phyloP scores from a whole-genome alignment of 2,888 invertebrate genomes.

The Eugnorisma glareosa region DNA sequence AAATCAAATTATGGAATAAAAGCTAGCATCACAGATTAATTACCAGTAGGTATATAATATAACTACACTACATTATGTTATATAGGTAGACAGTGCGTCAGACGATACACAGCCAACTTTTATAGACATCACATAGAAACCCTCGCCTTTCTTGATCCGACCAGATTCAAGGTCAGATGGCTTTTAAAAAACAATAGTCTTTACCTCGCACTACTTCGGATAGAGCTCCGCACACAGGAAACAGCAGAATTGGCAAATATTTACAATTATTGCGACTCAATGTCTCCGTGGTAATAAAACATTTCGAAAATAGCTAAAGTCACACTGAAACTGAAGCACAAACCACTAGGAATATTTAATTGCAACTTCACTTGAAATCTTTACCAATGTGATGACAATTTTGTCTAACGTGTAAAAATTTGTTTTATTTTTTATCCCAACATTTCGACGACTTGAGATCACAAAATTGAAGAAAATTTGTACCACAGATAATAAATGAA shows the following conservation, averaged over 20 bases:
- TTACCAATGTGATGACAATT: conserved; percentile 28
- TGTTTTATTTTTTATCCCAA: conserved; percentile 57
- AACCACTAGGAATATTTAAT: conserved; percentile 44
- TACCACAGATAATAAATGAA: conserved; percentile 52
- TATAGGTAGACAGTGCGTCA: conserved; percentile 55
- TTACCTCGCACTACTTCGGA: conserved; percentile 65
- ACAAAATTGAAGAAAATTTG: conserved; percentile 55
- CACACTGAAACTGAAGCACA: conserved; percentile 53
- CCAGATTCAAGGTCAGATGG: conserved; percentile 71
- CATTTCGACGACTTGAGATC: conserved; percentile 51
- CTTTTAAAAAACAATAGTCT: conserved; percentile 47
- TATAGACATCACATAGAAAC: conserved; percentile 28
- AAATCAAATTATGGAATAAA: conserved; percentile 25
- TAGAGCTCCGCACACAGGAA: conserved; percentile 50
- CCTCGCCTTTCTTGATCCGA: conserved; percentile 61
- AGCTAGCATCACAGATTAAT: conserved; percentile 28
- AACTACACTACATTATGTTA: conserved; percentile 35
- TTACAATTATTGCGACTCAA: conserved; percentile 71
- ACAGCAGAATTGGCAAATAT: conserved; percentile 68
- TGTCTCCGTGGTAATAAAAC: conserved; percentile 68
- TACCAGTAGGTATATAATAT: conserved; percentile 21
- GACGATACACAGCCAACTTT: conserved; percentile 57
- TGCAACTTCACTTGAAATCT: conserved; percentile 42
- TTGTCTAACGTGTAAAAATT: conserved; percentile 37
- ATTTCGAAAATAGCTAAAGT: conserved; percentile 71